Evolutionary conservation across 2,888 invertebrate genomes (phyloP).

Genomic region (Mactromeris polynyma): DNA sequence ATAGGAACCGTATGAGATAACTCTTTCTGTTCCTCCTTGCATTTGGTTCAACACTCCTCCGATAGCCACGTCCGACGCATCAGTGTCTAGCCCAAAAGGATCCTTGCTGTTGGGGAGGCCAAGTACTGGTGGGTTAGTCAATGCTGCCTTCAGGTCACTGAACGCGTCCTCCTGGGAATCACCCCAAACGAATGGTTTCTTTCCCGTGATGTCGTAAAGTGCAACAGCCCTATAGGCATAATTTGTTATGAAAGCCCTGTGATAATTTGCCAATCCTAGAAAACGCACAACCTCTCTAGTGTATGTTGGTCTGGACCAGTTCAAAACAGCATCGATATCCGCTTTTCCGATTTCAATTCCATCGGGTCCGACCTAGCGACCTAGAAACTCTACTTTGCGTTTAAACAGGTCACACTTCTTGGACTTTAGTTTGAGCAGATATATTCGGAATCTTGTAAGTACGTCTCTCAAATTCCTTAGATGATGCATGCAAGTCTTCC

Average conservation of each 20-base stretch:
- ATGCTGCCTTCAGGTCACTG: slow-evolving; percentile 17
- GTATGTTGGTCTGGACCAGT: slow-evolving; percentile 46
- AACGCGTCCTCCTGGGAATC: slow-evolving; percentile 43
- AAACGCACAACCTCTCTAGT: slow-evolving; percentile 60
- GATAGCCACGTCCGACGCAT: slow-evolving; percentile 56
- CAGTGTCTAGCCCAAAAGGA: slow-evolving; percentile 56
- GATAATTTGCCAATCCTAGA: slow-evolving; percentile 65
- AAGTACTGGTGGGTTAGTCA: slow-evolving; percentile 44
- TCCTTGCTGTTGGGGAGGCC: slow-evolving; percentile 43
- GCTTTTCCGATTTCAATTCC: slow-evolving; percentile 27
- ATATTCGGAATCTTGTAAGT: slow-evolving; percentile 47
- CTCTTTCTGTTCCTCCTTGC: slow-evolving; percentile 43
- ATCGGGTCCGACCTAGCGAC: slow-evolving; percentile 43
- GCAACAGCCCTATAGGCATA: slow-evolving; percentile 33
- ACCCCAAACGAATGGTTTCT: slow-evolving; percentile 40
- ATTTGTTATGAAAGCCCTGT: slow-evolving; percentile 50
- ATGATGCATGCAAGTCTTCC: not conserved
- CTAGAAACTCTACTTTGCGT: slow-evolving; percentile 52
- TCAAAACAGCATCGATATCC: slow-evolving; percentile 16
- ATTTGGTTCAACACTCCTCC: slow-evolving; percentile 58
- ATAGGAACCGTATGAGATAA: slow-evolving; percentile 53
- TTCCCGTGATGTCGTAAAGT: slow-evolving; percentile 51
- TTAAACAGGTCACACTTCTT: slow-evolving; percentile 65
- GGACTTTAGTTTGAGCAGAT: slow-evolving; percentile 60
- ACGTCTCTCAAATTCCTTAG: slow-evolving; percentile 37